Conservation (phyloP, 2,888 invertebrate species). For the Tridacna crocea region DNA sequence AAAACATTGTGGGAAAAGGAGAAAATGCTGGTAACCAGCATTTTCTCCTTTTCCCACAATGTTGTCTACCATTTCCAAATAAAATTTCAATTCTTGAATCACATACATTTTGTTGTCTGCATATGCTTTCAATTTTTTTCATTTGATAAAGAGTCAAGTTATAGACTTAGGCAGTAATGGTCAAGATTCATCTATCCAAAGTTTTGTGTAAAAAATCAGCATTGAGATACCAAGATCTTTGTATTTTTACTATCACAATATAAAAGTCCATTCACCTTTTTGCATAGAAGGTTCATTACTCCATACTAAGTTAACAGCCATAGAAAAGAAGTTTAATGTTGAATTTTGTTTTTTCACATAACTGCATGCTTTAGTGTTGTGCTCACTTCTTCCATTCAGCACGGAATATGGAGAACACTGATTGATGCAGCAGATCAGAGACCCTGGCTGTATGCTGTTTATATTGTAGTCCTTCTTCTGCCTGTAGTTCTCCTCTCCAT, state of each 20-base stretch:
- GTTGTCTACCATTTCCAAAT: not conserved
- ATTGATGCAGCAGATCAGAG: slow-evolving; percentile 92
- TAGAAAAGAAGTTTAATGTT: not conserved
- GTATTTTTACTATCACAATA: no score
- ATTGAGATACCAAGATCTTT: no score
- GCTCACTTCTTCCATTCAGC: slow-evolving; percentile 77
- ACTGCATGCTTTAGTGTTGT: slow-evolving; percentile 20
- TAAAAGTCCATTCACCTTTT: no score
- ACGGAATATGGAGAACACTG: slow-evolving; percentile 89
- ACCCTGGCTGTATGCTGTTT: slow-evolving; percentile 96
- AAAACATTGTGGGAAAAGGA: not conserved
- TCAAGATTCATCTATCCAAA: no score
- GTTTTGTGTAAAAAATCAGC: no score
- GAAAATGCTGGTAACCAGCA: not conserved
- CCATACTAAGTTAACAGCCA: not conserved
- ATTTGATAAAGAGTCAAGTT: no score
- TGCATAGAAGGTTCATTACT: no score
- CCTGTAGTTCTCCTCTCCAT: slow-evolving; percentile 92
- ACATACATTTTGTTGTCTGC: no score
- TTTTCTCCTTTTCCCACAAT: not conserved
- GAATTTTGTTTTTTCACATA: not conserved
- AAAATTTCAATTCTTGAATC: not conserved
- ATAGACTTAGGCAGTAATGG: no score
- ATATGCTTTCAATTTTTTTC: no score
- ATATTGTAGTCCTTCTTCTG: slow-evolving; percentile 91